These are phyloP conservation scores for Bathynomus jamesi DNA, from an alignment of 1,140 invertebrate species.

Conservation along the genomic window DNA sequence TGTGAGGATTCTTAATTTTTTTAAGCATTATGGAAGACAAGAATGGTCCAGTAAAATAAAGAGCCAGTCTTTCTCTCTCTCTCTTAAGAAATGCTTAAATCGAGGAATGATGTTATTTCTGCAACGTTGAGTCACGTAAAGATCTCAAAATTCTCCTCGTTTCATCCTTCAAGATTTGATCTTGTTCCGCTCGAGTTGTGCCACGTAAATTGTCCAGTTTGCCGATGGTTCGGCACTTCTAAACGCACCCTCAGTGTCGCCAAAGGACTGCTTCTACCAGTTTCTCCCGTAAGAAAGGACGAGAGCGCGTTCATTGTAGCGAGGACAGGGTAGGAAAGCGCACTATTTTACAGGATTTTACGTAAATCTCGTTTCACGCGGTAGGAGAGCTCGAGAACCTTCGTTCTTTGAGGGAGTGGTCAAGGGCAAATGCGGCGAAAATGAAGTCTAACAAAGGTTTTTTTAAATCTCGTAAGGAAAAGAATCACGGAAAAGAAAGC, in stretches of 20 bases:
- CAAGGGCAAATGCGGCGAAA: too few relatives aligned
- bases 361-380: neutral
- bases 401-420: neutral
- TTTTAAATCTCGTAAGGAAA: too few relatives aligned
- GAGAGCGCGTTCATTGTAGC: neutral
- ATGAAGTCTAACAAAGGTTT: too few relatives aligned
- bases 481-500: too few relatives aligned
- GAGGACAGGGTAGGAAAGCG: neutral
- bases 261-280: neutral
- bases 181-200: neutral
- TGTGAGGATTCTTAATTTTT: too few relatives aligned
- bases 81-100: neutral
- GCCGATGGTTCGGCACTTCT: neutral
- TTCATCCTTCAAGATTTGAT: too few relatives aligned
- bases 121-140: too few relatives aligned
- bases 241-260: neutral
- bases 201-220: neutral
- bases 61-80: neutral
- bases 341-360: too few relatives aligned
- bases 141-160: too few relatives aligned
- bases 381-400: neutral
- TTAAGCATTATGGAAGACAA: neutral
- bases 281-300: neutral
- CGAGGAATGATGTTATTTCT: neutral
- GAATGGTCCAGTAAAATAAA: neutral